phyloP scores from a whole-genome alignment of 2,113 vertebrate species.

The Artemisiospiza belli region DNA sequence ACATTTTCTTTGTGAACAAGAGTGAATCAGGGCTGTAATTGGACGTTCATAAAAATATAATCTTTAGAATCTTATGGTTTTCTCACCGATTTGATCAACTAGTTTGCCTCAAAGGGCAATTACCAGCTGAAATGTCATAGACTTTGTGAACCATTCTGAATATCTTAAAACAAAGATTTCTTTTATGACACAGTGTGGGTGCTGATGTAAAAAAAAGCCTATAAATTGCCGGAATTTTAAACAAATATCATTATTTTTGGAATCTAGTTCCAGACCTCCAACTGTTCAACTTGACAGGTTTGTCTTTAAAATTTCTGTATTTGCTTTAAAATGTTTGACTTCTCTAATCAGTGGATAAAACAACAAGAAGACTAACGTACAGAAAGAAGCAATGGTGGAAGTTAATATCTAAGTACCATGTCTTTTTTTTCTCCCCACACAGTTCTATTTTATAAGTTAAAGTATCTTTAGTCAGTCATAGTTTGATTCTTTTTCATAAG shows the following conservation, averaged over 20 bases:
- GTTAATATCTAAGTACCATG: background rate
- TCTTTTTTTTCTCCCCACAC: background rate
- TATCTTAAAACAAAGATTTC: background rate
- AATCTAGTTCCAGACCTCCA: background rate
- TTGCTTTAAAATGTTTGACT: background rate
- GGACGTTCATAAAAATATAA: background rate
- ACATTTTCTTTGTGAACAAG: background rate
- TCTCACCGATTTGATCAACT: background rate
- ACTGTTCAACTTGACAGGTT: background rate
- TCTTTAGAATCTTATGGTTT: background rate
- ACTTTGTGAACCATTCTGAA: background rate
- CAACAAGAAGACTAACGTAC: background rate
- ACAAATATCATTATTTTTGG: background rate
- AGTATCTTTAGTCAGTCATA: background rate
- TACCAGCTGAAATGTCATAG: background rate
- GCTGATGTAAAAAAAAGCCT: background rate
- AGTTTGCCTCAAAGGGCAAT: background rate
- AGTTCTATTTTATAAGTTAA: background rate
- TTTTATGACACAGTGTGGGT: background rate
- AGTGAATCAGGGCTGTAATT: background rate
- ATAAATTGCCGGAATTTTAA: background rate
- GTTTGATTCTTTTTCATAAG: background rate
- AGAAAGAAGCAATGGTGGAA: background rate
- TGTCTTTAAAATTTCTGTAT: background rate
- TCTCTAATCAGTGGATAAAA: background rate